phyloP scores from a whole-genome alignment of 2,888 invertebrate species.

The Panopea generosa region DNA sequence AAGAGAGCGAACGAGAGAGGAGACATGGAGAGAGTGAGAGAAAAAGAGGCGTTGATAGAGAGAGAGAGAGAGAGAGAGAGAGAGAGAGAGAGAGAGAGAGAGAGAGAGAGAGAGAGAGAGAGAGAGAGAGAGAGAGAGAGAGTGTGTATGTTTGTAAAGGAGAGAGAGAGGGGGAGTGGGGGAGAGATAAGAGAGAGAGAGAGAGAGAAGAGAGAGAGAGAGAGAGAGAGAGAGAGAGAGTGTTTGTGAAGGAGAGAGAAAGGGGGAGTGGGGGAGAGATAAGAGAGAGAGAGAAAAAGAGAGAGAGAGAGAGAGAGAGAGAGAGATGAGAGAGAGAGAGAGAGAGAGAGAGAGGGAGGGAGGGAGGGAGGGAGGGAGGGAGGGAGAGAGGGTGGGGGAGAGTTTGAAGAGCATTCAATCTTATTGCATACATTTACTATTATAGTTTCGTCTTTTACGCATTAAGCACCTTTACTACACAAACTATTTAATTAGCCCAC shows the following conservation, averaged over 20 bases:
- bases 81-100: too few relatives aligned
- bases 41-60: too few relatives aligned
- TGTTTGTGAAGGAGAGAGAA: neutral
- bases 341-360: slow-evolving; percentile 9
- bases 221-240: neutral
- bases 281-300: neutral
- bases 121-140: neutral
- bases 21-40: too few relatives aligned
- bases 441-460: neutral
- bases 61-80: too few relatives aligned
- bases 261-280: too few relatives aligned
- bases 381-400: neutral
- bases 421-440: neutral
- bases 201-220: neutral
- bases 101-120: neutral
- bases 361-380: slow-evolving; percentile 10
- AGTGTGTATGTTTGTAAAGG: neutral
- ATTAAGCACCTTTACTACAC: too few relatives aligned
- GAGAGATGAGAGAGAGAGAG: too few relatives aligned
- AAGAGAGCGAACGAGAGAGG: too few relatives aligned
- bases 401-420: neutral
- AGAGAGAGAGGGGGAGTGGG: neutral
- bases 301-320: slow-evolving; percentile 3
- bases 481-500: too few relatives aligned
- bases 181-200: too few relatives aligned